These are phyloP conservation scores for Microctenopoma lineatum DNA, from an alignment of 2,797 vertebrate species.

Conservation along the genomic window DNA sequence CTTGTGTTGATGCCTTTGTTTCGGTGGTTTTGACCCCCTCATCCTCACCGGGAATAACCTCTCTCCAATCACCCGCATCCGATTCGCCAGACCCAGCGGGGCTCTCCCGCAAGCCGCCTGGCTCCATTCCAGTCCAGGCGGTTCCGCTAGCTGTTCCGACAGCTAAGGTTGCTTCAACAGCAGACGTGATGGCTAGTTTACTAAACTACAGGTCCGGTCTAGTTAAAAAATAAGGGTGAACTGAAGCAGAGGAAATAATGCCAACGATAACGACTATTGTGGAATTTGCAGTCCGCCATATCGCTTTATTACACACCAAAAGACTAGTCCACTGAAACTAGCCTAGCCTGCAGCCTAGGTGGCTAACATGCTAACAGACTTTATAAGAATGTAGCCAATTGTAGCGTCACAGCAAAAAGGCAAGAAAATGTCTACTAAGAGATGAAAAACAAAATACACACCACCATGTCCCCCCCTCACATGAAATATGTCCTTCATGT, in stretches of 20 bases:
- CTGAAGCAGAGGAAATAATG: background rate
- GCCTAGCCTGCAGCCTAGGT: conserved; percentile 52
- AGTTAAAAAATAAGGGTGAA: background rate
- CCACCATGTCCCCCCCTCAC: conserved; percentile 17
- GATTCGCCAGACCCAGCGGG: conserved; percentile 85
- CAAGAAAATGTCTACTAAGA: background rate
- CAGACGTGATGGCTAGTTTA: background rate
- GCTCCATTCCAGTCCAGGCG: conserved; percentile 80
- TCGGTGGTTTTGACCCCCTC: conserved; percentile 58
- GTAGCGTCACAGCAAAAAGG: conserved; percentile 14
- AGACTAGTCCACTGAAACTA: conserved; percentile 24
- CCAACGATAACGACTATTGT: background rate
- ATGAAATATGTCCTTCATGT: conserved; percentile 40
- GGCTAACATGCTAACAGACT: conserved; percentile 45
- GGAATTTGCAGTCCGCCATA: conserved; percentile 42
- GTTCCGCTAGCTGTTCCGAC: conserved; percentile 23
- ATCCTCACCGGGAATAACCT: conserved; percentile 72
- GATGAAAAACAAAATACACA: background rate
- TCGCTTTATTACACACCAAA: conserved; percentile 13
- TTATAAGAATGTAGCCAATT: background rate
- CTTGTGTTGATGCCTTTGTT: conserved; percentile 29
- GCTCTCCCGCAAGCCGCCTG: conserved; percentile 82
- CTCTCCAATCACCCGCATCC: conserved; percentile 80
- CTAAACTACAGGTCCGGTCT: fast-evolving
- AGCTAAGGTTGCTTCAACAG: conserved; percentile 3